Evolutionary conservation across 2,797 vertebrate genomes (phyloP).

Genomic region (Molossus alvarezi): DNA sequence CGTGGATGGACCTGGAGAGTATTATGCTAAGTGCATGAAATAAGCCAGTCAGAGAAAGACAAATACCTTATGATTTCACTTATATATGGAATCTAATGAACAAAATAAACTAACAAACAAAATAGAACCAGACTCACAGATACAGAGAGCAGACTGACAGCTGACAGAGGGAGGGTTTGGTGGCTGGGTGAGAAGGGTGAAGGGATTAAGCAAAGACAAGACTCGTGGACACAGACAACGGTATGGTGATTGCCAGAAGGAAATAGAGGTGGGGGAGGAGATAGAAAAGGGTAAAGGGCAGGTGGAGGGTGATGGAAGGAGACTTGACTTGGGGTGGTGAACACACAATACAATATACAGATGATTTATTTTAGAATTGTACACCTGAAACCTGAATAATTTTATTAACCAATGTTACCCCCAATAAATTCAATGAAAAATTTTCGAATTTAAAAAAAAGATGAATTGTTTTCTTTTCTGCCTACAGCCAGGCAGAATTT

Average conservation of each 20-base stretch:
- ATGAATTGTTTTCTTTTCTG: conserved; percentile 6
- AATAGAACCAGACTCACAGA: neutral
- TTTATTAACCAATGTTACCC: neutral
- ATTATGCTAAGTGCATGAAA: neutral
- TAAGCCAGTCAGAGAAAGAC: neutral
- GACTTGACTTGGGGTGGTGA: neutral
- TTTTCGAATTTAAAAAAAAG: neutral
- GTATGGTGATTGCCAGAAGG: neutral
- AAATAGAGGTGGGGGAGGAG: neutral
- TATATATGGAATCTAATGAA: neutral
- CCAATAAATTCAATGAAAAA: neutral
- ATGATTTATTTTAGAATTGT: neutral
- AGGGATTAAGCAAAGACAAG: neutral
- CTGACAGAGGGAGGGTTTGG: neutral
- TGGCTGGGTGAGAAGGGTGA: neutral
- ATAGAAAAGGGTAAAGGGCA: neutral
- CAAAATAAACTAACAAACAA: neutral
- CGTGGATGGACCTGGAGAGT: neutral
- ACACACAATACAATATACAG: too few species aligned
- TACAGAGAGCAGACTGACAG: neutral
- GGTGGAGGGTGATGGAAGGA: neutral
- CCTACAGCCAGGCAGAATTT: conserved; percentile 47
- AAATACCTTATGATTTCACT: neutral
- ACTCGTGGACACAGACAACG: neutral
- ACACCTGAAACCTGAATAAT: neutral